Evolutionary conservation across 2,113 vertebrate genomes (phyloP), one percentile per base, ranked within the genome.

Genomic region (Phalacrocorax aristotelis): DNA sequence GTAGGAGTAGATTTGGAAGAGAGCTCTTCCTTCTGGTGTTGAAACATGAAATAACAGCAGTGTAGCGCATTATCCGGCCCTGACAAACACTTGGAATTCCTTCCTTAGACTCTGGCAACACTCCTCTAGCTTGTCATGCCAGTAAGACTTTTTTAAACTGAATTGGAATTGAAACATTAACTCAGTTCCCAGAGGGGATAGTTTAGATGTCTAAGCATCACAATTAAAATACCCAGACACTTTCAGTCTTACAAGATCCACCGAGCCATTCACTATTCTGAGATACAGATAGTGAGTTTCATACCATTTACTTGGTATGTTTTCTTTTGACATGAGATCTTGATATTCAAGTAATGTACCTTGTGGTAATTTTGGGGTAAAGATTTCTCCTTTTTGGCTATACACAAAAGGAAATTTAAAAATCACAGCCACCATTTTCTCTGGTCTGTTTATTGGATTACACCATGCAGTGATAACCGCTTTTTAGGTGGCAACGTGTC

Each of bases 111-210:
- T 78, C 57, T 95, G 92, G 90, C 69, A 95, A 11, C 5, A 1
- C 13, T 84, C 62, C 84, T 93, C 11, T 49, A 49, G 11, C 55
- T 95, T 89, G 80, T 82, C 61, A 46, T 68, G 68, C 65, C 60
- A 70, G 70, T 30, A 83, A 92, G 90, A 54, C 0, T 4, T 75
- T 83, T 77, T 89, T 83, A 36, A 83, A 78, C 68, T 71, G 80
- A 77, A 85, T 46, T 89, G 66, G 68, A 93, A 87, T 66, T 61
- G 74, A 91, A 94, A 91, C 58, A 62, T 90, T 89, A 93, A 51
- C 62, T 89, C 74, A 27, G 18, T 62, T 85, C 74, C 89, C 78
- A 76, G 74, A 89, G 77, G 70, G 32, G 40, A 32, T 49, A 77
- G 52, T 91, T 93, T 76, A 87, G 69, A 84, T 2, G 6, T 87